Conservation (phyloP, 2,113 vertebrate genomes). For the Sterrhoptilus dennistouni region DNA sequence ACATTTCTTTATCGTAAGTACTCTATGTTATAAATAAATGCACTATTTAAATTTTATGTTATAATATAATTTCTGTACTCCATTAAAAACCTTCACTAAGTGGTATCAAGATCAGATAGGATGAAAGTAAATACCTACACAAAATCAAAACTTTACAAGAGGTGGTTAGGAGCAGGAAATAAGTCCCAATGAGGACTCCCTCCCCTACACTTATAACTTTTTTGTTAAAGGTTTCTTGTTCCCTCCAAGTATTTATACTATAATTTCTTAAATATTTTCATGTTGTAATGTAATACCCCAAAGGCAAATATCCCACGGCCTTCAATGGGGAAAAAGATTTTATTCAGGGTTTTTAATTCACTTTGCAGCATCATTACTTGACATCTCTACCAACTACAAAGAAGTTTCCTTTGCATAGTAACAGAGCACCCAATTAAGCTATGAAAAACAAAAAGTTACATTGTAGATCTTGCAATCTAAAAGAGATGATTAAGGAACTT, state of each 20-base stretch:
- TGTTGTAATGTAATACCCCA: neutral
- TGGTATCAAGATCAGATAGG: neutral
- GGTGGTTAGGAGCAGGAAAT: neutral
- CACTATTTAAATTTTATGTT: neutral
- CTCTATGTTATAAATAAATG: neutral
- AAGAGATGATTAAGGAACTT: slow-evolving; percentile 25
- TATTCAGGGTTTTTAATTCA: neutral
- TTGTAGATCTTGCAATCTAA: neutral
- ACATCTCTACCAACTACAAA: neutral
- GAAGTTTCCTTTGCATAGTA: neutral
- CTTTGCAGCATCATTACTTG: neutral
- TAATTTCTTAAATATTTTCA: neutral
- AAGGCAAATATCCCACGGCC: neutral
- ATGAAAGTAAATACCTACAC: neutral
- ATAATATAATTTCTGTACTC: neutral
- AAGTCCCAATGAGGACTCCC: neutral
- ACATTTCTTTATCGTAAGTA: neutral
- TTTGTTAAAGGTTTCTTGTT: neutral
- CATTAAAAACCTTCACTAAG: neutral
- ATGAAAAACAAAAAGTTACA: neutral
- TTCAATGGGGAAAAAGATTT: neutral
- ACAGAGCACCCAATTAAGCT: neutral
- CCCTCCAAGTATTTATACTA: neutral
- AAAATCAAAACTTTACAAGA: neutral
- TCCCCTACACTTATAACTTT: neutral